phyloP scores from a whole-genome alignment of 1,140 invertebrate genomes.

The Eupristina koningsbergeri region DNA sequence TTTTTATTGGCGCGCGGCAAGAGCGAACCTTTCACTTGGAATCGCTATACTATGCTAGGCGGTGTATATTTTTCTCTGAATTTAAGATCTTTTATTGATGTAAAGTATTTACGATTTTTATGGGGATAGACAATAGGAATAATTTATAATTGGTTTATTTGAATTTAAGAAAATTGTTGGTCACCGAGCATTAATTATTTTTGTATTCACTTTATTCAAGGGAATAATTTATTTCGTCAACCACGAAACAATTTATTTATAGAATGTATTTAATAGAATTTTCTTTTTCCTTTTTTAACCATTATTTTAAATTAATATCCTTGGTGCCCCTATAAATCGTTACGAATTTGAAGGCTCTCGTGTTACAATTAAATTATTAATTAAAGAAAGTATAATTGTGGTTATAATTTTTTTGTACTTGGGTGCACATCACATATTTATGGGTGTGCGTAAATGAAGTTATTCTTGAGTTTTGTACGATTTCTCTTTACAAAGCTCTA shows the following conservation, averaged over 20 bases:
- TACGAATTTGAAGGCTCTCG: neutral
- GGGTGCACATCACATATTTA: neutral
- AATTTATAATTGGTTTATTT: too few relatives aligned
- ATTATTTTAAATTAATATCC: neutral
- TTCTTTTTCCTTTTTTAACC: neutral
- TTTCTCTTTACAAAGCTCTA: neutral
- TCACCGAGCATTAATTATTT: too few relatives aligned
- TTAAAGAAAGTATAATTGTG: neutral
- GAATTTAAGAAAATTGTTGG: neutral
- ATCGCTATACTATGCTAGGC: too few relatives aligned
- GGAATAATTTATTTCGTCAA: neutral
- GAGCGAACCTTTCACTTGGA: too few relatives aligned
- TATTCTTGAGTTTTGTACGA: neutral
- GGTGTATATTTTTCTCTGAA: too few relatives aligned
- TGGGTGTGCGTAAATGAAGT: neutral
- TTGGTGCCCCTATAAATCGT: neutral
- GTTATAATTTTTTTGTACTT: neutral
- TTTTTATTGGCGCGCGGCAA: too few relatives aligned
- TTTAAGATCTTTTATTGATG: too few relatives aligned
- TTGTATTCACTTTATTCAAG: neutral
- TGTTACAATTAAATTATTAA: neutral
- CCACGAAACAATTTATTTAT: neutral
- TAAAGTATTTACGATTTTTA: too few relatives aligned
- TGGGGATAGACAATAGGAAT: too few relatives aligned
- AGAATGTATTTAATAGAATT: constrained; percentile 9